These are phyloP conservation scores for Pseudococcus viburni DNA, from an alignment of 2,888 invertebrate genomes.

Conservation along the genomic window DNA sequence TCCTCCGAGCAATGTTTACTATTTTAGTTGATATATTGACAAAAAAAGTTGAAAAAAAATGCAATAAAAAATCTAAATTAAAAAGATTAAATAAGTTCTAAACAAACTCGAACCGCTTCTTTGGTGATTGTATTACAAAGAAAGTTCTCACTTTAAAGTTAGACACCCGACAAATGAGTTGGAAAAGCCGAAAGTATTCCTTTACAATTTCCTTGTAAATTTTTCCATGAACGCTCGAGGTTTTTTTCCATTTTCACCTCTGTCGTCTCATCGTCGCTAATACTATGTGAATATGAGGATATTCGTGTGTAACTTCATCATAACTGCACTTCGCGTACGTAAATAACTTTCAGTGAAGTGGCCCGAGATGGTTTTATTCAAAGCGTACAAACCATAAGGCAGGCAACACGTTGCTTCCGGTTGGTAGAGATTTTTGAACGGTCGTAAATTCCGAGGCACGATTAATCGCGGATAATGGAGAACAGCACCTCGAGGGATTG, in stretches of 20 bases:
- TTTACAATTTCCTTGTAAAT: slow-evolving; percentile 56
- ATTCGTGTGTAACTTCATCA: slow-evolving; percentile 50
- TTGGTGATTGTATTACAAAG: slow-evolving; percentile 48
- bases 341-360: slow-evolving; percentile 23
- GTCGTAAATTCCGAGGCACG: slow-evolving; percentile 15
- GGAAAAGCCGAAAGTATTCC: slow-evolving; percentile 57
- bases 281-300: slow-evolving; percentile 26
- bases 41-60: slow-evolving; percentile 32
- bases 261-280: slow-evolving; percentile 35
- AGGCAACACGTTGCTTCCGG: too few relatives aligned
- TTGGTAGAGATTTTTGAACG: not conserved
- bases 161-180: slow-evolving; percentile 37
- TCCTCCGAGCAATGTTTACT: slow-evolving; percentile 13
- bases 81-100: slow-evolving; percentile 55
- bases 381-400: not conserved
- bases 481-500: slow-evolving; percentile 11
- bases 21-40: slow-evolving; percentile 52
- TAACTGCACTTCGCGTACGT: slow-evolving; percentile 17
- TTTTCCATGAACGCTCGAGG: slow-evolving; percentile 53
- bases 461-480: slow-evolving; percentile 35
- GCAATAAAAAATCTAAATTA: slow-evolving; percentile 59
- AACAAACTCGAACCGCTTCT: slow-evolving; percentile 54
- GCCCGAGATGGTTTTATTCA: slow-evolving; percentile 13
- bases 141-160: slow-evolving; percentile 58
- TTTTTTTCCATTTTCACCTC: not conserved